phyloP scores from a whole-genome alignment of 2,888 invertebrate species.

The Lapara coniferarum region DNA sequence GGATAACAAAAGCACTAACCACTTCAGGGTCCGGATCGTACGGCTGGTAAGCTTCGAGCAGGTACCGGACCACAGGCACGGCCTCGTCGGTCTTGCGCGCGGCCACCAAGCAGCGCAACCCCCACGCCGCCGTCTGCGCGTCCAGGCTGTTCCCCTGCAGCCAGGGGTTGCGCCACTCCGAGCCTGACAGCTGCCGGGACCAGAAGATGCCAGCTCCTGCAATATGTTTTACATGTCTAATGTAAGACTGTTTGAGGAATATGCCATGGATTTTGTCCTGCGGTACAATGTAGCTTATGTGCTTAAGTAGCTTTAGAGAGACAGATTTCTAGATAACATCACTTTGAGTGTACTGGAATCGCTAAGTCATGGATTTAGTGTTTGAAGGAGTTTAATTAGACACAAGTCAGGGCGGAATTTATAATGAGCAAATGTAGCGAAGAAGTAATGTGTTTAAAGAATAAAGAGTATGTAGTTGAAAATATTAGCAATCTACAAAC shows the following conservation, averaged over 20 bases:
- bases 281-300: no score
- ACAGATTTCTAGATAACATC: not conserved
- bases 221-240: not conserved
- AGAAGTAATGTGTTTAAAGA: no score
- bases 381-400: not conserved
- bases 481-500: no score
- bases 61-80: slow-evolving; percentile 66
- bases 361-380: not conserved
- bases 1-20: slow-evolving; percentile 43
- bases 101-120: slow-evolving; percentile 87
- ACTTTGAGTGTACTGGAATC: not conserved
- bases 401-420: not conserved
- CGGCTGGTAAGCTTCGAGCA: slow-evolving; percentile 62
- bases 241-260: no score
- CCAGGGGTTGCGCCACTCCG: slow-evolving; percentile 77
- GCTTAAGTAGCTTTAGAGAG: no score
- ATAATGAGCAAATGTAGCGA: no score
- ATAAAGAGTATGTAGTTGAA: no score
- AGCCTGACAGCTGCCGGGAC: slow-evolving; percentile 62
- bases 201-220: slow-evolving; percentile 55
- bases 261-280: no score
- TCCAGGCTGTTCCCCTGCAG: slow-evolving; percentile 66
- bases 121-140: slow-evolving; percentile 95
- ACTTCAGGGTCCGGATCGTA: slow-evolving; percentile 70
- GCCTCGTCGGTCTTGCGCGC: slow-evolving; percentile 63